Conservation (phyloP, 2,113 vertebrate species). For the Butorides virescens region DNA sequence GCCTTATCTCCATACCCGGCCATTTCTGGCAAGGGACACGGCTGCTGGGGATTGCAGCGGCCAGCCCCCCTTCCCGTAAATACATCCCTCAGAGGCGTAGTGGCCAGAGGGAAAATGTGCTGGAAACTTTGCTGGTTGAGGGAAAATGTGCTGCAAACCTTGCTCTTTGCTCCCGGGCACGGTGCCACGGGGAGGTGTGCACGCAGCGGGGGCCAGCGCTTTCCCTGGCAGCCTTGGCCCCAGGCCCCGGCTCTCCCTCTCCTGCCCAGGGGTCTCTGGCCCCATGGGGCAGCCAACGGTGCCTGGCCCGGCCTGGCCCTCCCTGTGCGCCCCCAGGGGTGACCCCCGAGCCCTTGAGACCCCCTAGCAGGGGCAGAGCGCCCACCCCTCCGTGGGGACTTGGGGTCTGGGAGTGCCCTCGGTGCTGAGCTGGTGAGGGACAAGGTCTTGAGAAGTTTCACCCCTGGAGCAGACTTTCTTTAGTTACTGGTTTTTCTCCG, state of each 20-base stretch:
- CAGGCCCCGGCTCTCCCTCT: fast-evolving
- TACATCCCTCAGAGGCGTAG: background rate
- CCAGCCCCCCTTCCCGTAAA: background rate
- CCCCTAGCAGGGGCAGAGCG: background rate
- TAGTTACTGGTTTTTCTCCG: background rate
- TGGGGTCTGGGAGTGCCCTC: fast-evolving
- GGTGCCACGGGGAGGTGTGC: no score
- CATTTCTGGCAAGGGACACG: background rate
- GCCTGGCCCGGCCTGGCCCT: background rate
- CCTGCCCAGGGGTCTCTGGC: background rate
- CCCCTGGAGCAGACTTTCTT: background rate
- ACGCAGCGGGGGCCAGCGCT: fast-evolving
- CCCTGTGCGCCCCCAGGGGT: background rate
- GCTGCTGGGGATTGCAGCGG: background rate
- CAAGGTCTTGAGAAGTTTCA: background rate
- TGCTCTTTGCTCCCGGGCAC: fast-evolving
- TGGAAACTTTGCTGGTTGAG: background rate
- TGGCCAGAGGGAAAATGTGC: background rate
- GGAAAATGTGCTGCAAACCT: background rate
- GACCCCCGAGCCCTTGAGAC: background rate
- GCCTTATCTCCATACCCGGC: background rate
- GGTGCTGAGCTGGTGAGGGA: background rate
- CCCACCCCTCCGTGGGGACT: background rate
- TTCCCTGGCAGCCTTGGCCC: background rate
- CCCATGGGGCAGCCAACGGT: fast-evolving